Conservation (phyloP, 2,797 vertebrate genomes). For the Darevskia nairensis region DNA sequence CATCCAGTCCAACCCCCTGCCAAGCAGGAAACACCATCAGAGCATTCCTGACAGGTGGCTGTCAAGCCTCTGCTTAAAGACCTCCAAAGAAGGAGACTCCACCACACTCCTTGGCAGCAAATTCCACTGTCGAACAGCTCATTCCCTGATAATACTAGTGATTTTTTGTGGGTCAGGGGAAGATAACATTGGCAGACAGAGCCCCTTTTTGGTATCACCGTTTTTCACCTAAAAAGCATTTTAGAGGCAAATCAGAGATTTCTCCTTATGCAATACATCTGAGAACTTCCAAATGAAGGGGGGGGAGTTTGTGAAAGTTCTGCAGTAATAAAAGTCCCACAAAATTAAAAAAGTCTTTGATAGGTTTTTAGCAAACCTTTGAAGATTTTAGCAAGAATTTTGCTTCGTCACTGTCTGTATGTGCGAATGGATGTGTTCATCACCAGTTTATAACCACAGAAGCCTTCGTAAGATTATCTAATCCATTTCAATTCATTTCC, state of each 20-base stretch:
- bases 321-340: neutral
- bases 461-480: slow-evolving; percentile 18
- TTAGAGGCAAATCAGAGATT: neutral
- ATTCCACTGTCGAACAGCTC: too few species aligned
- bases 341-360: neutral
- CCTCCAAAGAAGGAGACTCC: too few species aligned
- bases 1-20: too few species aligned
- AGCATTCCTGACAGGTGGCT: too few species aligned
- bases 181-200: neutral
- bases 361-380: neutral
- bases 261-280: neutral
- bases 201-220: neutral
- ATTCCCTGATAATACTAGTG: neutral
- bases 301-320: neutral
- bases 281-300: neutral
- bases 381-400: neutral
- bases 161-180: too few species aligned
- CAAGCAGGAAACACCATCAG: too few species aligned
- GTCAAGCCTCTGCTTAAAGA: too few species aligned
- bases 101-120: too few species aligned
- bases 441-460: neutral
- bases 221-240: neutral
- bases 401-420: neutral
- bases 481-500: slow-evolving; percentile 38
- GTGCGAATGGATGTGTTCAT: too few species aligned